phyloP scores from a whole-genome alignment of 1,140 invertebrate species.

The Globodera rostochiensis region DNA sequence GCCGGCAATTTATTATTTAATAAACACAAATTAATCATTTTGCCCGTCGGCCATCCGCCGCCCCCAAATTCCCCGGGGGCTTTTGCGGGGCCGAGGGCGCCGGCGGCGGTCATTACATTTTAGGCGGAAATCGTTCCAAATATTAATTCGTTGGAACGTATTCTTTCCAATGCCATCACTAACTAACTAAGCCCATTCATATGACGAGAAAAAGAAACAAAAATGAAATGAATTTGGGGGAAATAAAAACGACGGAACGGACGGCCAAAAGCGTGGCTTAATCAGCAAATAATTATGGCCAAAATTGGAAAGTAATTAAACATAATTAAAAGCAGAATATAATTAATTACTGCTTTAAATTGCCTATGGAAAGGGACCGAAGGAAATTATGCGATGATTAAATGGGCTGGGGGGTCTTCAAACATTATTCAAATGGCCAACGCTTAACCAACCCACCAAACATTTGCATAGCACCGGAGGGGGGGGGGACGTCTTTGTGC shows the following conservation, averaged over 20 bases:
- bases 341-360: background rate
- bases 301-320: too few relatives aligned
- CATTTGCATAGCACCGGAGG: too few relatives aligned
- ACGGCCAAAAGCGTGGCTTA: background rate
- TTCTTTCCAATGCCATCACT: too few relatives aligned
- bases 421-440: too few relatives aligned
- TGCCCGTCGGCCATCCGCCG: background rate
- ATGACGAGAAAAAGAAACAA: background rate
- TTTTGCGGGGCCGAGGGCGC: background rate
- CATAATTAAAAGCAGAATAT: background rate
- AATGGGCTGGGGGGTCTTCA: too few relatives aligned
- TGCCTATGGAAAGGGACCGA: too few relatives aligned
- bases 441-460: too few relatives aligned
- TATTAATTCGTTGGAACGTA: background rate
- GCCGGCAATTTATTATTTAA: background rate
- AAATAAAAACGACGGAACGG: background rate
- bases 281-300: too few relatives aligned
- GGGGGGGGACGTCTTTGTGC: too few relatives aligned
- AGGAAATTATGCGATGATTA: too few relatives aligned
- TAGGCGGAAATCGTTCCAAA: background rate
- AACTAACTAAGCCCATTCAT: too few relatives aligned
- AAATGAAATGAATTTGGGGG: background rate
- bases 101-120: background rate
- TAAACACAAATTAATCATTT: conserved; percentile 2
- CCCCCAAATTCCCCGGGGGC: background rate